Evolutionary conservation across 1,140 invertebrate species (phyloP).

Genomic region (Magallana ariakensis): DNA sequence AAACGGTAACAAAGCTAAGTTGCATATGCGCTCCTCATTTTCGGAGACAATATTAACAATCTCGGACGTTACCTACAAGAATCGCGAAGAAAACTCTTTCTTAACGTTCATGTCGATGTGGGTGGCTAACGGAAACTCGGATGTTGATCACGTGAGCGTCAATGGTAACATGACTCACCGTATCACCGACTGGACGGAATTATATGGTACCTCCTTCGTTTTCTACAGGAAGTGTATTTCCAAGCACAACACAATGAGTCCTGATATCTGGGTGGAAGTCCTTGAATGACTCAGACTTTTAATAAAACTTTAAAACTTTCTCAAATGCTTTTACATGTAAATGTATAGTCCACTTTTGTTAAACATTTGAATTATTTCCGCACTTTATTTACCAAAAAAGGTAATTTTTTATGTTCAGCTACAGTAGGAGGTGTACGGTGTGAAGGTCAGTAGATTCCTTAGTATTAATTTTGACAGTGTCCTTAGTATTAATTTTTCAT

Average conservation of each 20-base stretch:
- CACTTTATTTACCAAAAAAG: no score
- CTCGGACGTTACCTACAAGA: conserved; percentile 45
- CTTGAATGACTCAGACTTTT: no score
- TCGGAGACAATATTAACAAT: conserved; percentile 59
- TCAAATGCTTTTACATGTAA: no score
- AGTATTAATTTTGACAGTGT: no score
- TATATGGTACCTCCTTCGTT: conserved; percentile 59
- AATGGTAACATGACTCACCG: conserved; percentile 52
- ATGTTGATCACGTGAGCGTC: conserved; percentile 66
- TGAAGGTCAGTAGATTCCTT: no score
- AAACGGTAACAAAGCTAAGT: conserved; percentile 53
- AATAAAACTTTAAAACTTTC: no score
- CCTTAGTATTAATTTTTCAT: no score
- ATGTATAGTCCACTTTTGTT: no score
- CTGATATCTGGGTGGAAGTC: conserved; percentile 66
- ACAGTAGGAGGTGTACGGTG: no score
- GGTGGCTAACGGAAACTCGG: conserved; percentile 65
- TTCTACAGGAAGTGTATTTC: conserved; percentile 71
- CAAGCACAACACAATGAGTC: conserved; percentile 68
- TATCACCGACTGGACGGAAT: conserved; percentile 50
- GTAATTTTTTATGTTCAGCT: no score
- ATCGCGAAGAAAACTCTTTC: conserved; percentile 54
- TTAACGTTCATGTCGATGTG: conserved; percentile 69
- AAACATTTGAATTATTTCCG: no score
- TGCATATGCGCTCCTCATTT: conserved; percentile 53